Percentiles rank a stretch among this genome's conserved stretches.
These are phyloP conservation scores for Anhinga anhinga DNA, from an alignment of 2,113 vertebrate species.

Conservation along the genomic window DNA sequence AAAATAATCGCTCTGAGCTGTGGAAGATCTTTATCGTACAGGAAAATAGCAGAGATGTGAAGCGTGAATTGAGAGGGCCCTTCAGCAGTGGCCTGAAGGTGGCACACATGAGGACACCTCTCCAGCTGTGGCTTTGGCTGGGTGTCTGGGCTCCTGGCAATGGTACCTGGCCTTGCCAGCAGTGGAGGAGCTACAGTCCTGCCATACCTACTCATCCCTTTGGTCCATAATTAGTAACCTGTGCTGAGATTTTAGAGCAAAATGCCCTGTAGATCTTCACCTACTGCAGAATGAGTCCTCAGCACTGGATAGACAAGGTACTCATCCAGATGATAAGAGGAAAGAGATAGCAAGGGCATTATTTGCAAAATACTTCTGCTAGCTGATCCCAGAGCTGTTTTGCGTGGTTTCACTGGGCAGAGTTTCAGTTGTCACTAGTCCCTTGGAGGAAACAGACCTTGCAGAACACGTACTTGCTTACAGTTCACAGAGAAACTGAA, in stretches of 20 bases:
- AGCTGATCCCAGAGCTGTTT: neutral
- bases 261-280: neutral
- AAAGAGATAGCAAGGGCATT: neutral
- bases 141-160: neutral
- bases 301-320: neutral
- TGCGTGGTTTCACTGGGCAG: neutral
- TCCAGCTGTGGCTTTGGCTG: neutral
- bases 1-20: neutral
- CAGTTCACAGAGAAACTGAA: neutral
- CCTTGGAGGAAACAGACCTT: neutral
- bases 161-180: neutral
- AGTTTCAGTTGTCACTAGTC: neutral
- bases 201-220: neutral
- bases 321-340: neutral
- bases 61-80: neutral
- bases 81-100: neutral
- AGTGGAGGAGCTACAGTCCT: neutral
- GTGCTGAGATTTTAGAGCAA: neutral
- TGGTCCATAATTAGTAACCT: neutral
- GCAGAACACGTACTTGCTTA: neutral
- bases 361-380: neutral
- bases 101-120: neutral
- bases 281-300: neutral
- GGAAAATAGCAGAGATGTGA: neutral
- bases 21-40: neutral